Conservation (phyloP, 2,113 vertebrate species). For the Austrofundulus limnaeus region DNA sequence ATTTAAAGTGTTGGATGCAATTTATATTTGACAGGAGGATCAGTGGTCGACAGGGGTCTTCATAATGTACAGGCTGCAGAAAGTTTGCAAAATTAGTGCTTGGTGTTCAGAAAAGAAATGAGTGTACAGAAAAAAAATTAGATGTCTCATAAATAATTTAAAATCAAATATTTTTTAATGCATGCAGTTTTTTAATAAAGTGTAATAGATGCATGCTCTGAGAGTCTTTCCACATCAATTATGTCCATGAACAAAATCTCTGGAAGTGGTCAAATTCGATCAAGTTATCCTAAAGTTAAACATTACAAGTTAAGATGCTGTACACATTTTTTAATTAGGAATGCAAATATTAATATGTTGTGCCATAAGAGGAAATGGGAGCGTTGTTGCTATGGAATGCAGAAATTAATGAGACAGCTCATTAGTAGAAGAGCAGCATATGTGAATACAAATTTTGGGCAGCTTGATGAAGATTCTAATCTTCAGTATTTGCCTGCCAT, state of each 20-base stretch:
- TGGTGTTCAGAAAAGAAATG: no score
- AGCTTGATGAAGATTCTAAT: constrained; percentile 8
- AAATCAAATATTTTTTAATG: neutral
- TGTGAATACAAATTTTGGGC: constrained; percentile 14
- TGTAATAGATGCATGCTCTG: neutral
- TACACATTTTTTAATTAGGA: constrained; percentile 23
- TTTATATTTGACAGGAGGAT: constrained; percentile 30
- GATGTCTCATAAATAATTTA: neutral
- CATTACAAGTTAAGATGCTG: constrained; percentile 12
- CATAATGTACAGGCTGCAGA: neutral
- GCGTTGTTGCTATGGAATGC: constrained; percentile 18
- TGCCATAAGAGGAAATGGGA: constrained; percentile 28
- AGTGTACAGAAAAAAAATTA: neutral
- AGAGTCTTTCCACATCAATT: neutral
- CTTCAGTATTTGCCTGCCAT: neutral
- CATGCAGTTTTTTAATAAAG: neutral
- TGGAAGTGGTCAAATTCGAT: neutral
- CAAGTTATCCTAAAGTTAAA: neutral
- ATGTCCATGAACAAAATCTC: neutral
- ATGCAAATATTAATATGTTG: constrained; percentile 19
- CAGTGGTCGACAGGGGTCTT: constrained; percentile 3
- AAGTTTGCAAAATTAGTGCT: neutral
- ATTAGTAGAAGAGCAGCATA: constrained; percentile 12
- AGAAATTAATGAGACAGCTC: constrained; percentile 27
- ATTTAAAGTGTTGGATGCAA: constrained; percentile 8